Base-by-base conservation (phyloP, 2,888 invertebrate genomes). In the Stictocephala bisonia region DNA sequence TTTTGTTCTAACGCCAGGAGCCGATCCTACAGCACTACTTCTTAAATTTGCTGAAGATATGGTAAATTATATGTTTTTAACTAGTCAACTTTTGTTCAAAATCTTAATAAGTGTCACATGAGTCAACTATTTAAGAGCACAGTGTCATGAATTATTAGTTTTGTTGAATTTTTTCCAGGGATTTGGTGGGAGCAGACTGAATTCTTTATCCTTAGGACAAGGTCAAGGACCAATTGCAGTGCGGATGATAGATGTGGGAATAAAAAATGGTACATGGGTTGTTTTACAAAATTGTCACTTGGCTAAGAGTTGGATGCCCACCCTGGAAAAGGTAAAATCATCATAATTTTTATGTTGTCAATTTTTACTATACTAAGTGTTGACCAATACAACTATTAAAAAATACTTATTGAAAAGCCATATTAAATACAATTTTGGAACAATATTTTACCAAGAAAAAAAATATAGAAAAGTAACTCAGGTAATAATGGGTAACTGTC, bases 211-310 rank as follows among this genome's bases (percentile, higher is more conserved):
- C 0, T 85, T 97, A 74, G 95, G 95, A 0, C 97, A 97, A 86
- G 97, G 97, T 0, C 97, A 97, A 85, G 97, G 96, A 1, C 92
- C 93, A 0, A 91, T 94, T 78, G 97, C 97, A 0, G 90, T 94
- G 22, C 90, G 89, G 82, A 87, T 96, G 84, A 95, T 97, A 70
- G 92, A 93, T 60, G 91, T 93, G 77, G 97, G 95, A 0, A 88
- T 93, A 0, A 89, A 90, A 79, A 88, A 90, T 77, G 97, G 97
- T 0, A 91, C 92, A 56, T 98, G 98, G 98, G 94, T 97, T 0
- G 90, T 97, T 18, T 85, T 98, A 69, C 97, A 97, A 86, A 98
- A 98, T 84, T 98, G 97, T 82, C 97, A 98, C 83, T 86, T 98
- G 80, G 97, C 97, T 0, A 93, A 94, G 80, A 96, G 96, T 81